phyloP scores from a whole-genome alignment of 2,888 invertebrate genomes.

The Drosophila gaucha region DNA sequence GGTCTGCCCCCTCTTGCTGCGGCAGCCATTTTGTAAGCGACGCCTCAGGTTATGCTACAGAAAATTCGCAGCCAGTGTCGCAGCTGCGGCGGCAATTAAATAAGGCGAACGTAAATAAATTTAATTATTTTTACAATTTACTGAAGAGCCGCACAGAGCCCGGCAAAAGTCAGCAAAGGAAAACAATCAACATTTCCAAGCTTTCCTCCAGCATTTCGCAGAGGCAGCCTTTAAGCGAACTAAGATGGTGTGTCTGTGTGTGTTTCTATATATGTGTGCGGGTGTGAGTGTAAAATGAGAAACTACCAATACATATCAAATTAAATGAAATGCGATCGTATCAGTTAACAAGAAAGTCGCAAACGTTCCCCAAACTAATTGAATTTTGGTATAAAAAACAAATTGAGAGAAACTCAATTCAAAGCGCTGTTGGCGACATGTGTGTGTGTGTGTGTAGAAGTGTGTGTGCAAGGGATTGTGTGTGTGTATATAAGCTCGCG shows the following conservation, averaged over 20 bases:
- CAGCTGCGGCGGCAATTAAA: slow-evolving; percentile 69
- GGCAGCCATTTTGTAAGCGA: slow-evolving; percentile 42
- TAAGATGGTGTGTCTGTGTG: neutral
- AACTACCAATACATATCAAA: slow-evolving; percentile 51
- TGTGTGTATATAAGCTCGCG: slow-evolving; percentile 17
- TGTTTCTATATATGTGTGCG: slow-evolving; percentile 7
- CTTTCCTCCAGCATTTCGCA: slow-evolving; percentile 24
- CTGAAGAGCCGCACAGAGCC: slow-evolving; percentile 31
- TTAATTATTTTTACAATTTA: slow-evolving; percentile 76
- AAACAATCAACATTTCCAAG: slow-evolving; percentile 67
- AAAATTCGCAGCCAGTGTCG: slow-evolving; percentile 20
- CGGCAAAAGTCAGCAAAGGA: slow-evolving; percentile 65
- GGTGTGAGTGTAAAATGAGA: slow-evolving; percentile 26
- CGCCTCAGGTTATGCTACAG: slow-evolving; percentile 43
- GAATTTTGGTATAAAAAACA: slow-evolving; percentile 54
- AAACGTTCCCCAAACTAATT: slow-evolving; percentile 59
- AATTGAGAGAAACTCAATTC: slow-evolving; percentile 62
- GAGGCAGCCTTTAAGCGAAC: slow-evolving; percentile 26
- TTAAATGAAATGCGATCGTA: slow-evolving; percentile 50
- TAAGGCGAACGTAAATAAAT: slow-evolving; percentile 70
- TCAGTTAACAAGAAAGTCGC: slow-evolving; percentile 41
- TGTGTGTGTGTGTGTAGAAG: slow-evolving; percentile 20
- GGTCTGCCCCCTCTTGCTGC: slow-evolving; percentile 1
- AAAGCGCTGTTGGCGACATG: slow-evolving; percentile 47
- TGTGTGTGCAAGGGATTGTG: neutral